Percentiles rank a stretch among this genome's conserved stretches.
Conservation (phyloP, 2,888 invertebrate species). For the Panopea generosa region DNA sequence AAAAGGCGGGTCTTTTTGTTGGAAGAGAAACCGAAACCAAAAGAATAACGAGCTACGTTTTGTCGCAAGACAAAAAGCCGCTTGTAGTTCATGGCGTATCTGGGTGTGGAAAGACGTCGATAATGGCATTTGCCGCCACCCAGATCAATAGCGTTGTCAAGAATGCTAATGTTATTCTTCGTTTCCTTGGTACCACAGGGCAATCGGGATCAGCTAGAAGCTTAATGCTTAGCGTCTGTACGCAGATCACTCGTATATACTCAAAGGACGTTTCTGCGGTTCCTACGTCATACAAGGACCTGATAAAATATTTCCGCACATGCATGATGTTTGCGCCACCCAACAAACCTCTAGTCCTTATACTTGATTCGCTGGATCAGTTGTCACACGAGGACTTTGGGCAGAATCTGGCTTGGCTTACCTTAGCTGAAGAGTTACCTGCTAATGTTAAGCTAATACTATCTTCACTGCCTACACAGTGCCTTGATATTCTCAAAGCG, state of each 20-base stretch:
- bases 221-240: slow-evolving; percentile 60
- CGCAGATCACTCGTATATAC: slow-evolving; percentile 62
- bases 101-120: slow-evolving; percentile 80
- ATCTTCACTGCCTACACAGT: slow-evolving; percentile 70
- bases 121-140: slow-evolving; percentile 71
- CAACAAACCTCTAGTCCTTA: slow-evolving; percentile 64
- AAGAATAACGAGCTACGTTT: slow-evolving; percentile 27
- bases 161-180: slow-evolving; percentile 48
- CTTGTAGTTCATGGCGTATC: slow-evolving; percentile 76
- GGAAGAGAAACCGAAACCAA: slow-evolving; percentile 51
- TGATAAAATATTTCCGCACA: slow-evolving; percentile 43
- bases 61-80: slow-evolving; percentile 53
- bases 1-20: slow-evolving; percentile 53
- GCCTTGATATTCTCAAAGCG: slow-evolving; percentile 70
- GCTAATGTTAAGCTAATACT: slow-evolving; percentile 70
- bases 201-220: slow-evolving; percentile 66
- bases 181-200: slow-evolving; percentile 75
- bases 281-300: slow-evolving; percentile 54
- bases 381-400: slow-evolving; percentile 71
- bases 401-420: slow-evolving; percentile 76
- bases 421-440: slow-evolving; percentile 65
- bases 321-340: slow-evolving; percentile 52
- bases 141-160: slow-evolving; percentile 20
- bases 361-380: slow-evolving; percentile 78
- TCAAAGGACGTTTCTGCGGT: slow-evolving; percentile 38